These are phyloP conservation scores for Heliconius cydno DNA, from an alignment of 2,888 invertebrate species.

Conservation along the genomic window DNA sequence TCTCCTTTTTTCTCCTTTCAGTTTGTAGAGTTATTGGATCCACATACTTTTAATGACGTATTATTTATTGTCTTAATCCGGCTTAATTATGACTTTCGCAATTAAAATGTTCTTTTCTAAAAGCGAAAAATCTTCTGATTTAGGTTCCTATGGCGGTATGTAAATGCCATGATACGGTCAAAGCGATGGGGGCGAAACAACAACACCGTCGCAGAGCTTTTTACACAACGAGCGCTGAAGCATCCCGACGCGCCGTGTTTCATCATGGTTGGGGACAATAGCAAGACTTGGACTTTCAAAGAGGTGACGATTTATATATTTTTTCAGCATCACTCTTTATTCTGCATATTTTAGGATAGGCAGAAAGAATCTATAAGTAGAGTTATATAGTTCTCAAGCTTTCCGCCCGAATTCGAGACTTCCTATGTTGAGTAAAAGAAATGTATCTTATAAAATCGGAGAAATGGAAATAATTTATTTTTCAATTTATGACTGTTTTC, in stretches of 20 bases:
- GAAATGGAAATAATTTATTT: too few species aligned
- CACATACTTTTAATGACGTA: background rate
- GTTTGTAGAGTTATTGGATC: background rate
- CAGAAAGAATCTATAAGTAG: too few species aligned
- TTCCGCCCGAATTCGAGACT: too few species aligned
- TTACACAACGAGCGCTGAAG: slow-evolving; percentile 82
- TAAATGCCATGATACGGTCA: slow-evolving; percentile 77
- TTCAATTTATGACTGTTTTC: background rate
- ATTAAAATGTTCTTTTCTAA: background rate
- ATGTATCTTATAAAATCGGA: too few species aligned
- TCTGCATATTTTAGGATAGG: too few species aligned
- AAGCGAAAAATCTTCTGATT: slow-evolving; percentile 44
- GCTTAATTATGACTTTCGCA: background rate
- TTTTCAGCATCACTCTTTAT: too few species aligned
- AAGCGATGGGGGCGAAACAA: slow-evolving; percentile 82
- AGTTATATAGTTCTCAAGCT: too few species aligned
- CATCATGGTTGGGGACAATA: slow-evolving; percentile 84
- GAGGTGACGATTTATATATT: slow-evolving; percentile 71
- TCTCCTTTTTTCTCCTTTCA: background rate
- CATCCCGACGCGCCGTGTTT: slow-evolving; percentile 87
- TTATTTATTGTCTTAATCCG: background rate
- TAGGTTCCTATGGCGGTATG: slow-evolving; percentile 84
- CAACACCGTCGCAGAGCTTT: slow-evolving; percentile 85
- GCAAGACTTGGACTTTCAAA: slow-evolving; percentile 85
- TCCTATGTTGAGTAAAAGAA: too few species aligned